Conservation (phyloP, 1,140 invertebrate species). For the Lanistes nyassanus region DNA sequence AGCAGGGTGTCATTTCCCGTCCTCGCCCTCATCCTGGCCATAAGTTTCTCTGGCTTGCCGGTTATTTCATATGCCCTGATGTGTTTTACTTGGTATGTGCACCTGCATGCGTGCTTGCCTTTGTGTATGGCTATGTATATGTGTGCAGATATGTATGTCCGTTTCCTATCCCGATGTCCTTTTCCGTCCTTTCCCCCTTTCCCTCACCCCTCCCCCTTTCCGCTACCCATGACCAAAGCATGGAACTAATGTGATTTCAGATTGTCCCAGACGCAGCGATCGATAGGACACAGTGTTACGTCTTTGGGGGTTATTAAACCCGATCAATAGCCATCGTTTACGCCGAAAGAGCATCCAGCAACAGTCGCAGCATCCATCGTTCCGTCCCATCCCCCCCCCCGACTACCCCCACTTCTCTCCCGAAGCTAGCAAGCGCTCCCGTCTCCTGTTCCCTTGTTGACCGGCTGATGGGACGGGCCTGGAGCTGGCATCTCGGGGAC, state of each 20-base stretch:
- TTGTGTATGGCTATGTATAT: too few relatives aligned
- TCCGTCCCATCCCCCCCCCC: background rate
- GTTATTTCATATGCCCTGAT: too few relatives aligned
- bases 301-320: slow-evolving; percentile 10
- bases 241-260: slow-evolving; percentile 9
- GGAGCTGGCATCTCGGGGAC: background rate
- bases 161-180: too few relatives aligned
- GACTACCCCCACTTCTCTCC: background rate
- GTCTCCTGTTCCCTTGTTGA: background rate
- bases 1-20: too few relatives aligned
- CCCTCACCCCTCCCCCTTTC: background rate
- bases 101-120: too few relatives aligned
- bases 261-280: slow-evolving; percentile 9
- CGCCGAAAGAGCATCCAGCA: slow-evolving; percentile 4
- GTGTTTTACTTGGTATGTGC: too few relatives aligned
- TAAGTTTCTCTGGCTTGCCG: too few relatives aligned
- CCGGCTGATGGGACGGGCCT: background rate
- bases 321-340: slow-evolving; percentile 10
- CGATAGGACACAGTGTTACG: slow-evolving; percentile 12
- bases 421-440: background rate
- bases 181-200: background rate
- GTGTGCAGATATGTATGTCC: too few relatives aligned
- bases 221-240: background rate
- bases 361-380: background rate
- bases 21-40: too few relatives aligned